phyloP scores from a whole-genome alignment of 2,113 vertebrate species.

The Proterorhinus semilunaris region DNA sequence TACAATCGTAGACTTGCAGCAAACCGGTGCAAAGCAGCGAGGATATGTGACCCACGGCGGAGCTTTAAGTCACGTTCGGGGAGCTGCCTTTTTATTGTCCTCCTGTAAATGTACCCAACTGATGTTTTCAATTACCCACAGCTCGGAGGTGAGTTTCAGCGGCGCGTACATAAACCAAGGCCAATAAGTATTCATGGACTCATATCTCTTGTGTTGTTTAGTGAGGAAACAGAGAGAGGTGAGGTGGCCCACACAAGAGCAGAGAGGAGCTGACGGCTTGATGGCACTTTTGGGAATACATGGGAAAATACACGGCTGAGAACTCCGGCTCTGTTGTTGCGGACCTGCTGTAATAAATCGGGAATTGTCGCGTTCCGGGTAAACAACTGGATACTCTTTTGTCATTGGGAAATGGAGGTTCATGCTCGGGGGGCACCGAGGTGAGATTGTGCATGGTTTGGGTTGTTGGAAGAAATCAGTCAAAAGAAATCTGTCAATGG shows the following conservation, averaged over 20 bases:
- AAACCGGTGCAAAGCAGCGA: constrained; percentile 29
- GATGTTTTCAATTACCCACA: constrained; percentile 83
- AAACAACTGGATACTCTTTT: not conserved
- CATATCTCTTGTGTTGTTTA: constrained; percentile 62
- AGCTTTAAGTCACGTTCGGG: constrained; percentile 50
- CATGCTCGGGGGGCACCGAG: no score
- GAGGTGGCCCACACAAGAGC: constrained; percentile 68
- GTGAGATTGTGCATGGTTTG: no score
- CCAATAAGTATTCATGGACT: constrained; percentile 71
- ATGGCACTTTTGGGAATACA: constrained; percentile 51
- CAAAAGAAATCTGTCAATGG: no score
- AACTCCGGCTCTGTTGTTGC: not conserved
- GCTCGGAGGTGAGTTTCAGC: constrained; percentile 75
- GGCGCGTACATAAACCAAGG: constrained; percentile 78
- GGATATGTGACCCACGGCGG: constrained; percentile 48
- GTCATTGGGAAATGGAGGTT: no score
- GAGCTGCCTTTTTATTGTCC: constrained; percentile 73
- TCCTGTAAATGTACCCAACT: constrained; percentile 80
- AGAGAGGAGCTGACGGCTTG: constrained; percentile 48
- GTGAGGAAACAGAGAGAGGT: constrained; percentile 70
- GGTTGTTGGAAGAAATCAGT: no score
- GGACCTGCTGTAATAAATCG: not conserved
- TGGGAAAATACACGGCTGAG: constrained; percentile 6
- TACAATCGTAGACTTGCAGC: constrained; percentile 11
- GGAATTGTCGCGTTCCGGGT: not conserved